Evolutionary conservation across 2,797 vertebrate species (phyloP).

Genomic region (Cryptoblepharus egeriae): DNA sequence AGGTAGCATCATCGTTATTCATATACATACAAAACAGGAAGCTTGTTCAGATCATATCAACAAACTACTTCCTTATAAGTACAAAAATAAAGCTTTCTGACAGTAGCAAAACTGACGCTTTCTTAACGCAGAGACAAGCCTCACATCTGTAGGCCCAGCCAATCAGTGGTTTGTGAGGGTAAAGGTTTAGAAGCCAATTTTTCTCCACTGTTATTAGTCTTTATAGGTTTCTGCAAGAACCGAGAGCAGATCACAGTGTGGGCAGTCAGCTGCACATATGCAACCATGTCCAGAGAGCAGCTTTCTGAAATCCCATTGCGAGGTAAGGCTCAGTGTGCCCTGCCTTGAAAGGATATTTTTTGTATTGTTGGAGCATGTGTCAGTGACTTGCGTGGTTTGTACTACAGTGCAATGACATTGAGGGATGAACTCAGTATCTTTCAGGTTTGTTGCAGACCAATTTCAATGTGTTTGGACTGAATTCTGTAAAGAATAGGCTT

Average conservation of each 20-base stretch:
- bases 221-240: conserved; percentile 28
- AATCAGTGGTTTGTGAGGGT: conserved; percentile 23
- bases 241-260: conserved; percentile 30
- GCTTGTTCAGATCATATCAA: conserved; percentile 77
- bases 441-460: not conserved
- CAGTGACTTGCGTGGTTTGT: not conserved
- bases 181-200: conserved; percentile 31
- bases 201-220: not conserved
- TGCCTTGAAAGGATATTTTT: accelerated
- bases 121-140: conserved; percentile 47
- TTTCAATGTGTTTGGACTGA: too few relatives aligned
- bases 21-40: conserved; percentile 88
- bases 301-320: conserved; percentile 39
- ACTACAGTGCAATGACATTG: too few relatives aligned
- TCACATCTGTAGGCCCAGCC: conserved; percentile 15
- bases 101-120: conserved; percentile 60
- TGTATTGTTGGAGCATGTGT: not conserved
- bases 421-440: not conserved
- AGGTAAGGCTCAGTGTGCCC: conserved; percentile 64
- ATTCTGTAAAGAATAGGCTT: too few relatives aligned
- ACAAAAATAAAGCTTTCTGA: conserved; percentile 73
- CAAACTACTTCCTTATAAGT: conserved; percentile 90
- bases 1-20: conserved; percentile 67
- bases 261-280: conserved; percentile 32
- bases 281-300: conserved; percentile 58